Conservation (phyloP, 2,888 invertebrate genomes). For the Orthonychiurus folsomi region DNA sequence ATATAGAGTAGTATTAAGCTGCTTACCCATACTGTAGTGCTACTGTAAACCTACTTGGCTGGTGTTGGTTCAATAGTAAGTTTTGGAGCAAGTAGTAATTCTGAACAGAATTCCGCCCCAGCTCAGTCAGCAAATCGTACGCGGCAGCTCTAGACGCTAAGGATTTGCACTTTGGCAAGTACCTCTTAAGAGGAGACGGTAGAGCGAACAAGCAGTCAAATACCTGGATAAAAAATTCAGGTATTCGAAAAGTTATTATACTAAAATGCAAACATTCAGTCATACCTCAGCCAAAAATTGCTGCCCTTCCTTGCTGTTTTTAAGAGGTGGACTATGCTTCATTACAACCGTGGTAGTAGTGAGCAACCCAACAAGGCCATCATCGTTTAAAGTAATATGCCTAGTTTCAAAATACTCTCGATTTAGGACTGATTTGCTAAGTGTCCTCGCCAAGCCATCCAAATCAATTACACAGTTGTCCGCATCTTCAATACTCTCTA, state of each 20-base stretch:
- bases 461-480: conserved; percentile 56
- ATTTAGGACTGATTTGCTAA: conserved; percentile 63
- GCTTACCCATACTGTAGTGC: not conserved
- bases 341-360: conserved; percentile 77
- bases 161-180: conserved; percentile 88
- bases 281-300: conserved; percentile 56
- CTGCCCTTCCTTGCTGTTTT: conserved; percentile 66
- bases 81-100: conserved; percentile 77
- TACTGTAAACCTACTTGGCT: conserved; percentile 52
- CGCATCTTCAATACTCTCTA: conserved; percentile 52
- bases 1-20: conserved; percentile 3
- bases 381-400: conserved; percentile 73
- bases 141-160: conserved; percentile 77
- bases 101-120: conserved; percentile 72
- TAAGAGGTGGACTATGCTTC: conserved; percentile 80
- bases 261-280: conserved; percentile 5
- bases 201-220: conserved; percentile 84
- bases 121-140: conserved; percentile 79
- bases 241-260: conserved; percentile 8
- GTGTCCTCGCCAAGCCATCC: conserved; percentile 57
- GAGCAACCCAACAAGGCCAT: conserved; percentile 77
- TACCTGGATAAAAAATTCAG: conserved; percentile 11
- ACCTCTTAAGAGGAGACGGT: conserved; percentile 72
- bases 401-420: conserved; percentile 75
- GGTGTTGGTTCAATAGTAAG: conserved; percentile 76